Percentiles rank a stretch among this genome's conserved stretches.
These are phyloP conservation scores for Archegozetes longisetosus DNA, from an alignment of 1,140 invertebrate genomes.

Conservation along the genomic window DNA sequence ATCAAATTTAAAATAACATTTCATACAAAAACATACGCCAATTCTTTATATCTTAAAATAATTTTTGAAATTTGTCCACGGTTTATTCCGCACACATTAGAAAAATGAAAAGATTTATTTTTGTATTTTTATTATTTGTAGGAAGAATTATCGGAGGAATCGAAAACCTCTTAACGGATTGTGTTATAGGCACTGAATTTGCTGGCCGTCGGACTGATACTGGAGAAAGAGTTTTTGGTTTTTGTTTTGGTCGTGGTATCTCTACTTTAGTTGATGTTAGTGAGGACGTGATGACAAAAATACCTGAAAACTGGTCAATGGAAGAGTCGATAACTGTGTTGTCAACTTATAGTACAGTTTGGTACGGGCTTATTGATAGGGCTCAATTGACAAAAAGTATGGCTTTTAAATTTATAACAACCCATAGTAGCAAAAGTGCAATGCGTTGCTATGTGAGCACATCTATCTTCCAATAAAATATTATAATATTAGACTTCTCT, in stretches of 20 bases:
- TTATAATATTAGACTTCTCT: no score
- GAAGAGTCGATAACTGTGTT: slow-evolving; percentile 83
- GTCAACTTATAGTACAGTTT: slow-evolving; percentile 68
- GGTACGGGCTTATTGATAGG: slow-evolving; percentile 46
- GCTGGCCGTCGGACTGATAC: slow-evolving; percentile 47
- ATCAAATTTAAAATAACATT: no score
- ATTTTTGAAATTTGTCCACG: no score
- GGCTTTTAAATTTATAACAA: no score
- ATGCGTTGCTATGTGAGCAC: no score
- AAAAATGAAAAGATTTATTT: slow-evolving; percentile 37
- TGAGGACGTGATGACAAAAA: slow-evolving; percentile 78
- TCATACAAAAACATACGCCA: no score
- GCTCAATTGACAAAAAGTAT: slow-evolving; percentile 61
- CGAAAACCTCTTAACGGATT: slow-evolving; percentile 39
- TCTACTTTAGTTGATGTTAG: slow-evolving; percentile 62
- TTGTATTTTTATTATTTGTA: slow-evolving; percentile 39
- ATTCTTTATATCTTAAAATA: no score
- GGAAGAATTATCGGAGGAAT: slow-evolving; percentile 89
- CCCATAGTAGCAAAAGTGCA: no score
- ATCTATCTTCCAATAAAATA: no score
- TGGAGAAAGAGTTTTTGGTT: slow-evolving; percentile 80
- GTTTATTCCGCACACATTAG: no score
- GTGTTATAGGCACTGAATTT: slow-evolving; percentile 57
- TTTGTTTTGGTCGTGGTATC: slow-evolving; percentile 69
- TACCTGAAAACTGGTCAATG: slow-evolving; percentile 69